phyloP scores from a whole-genome alignment of 2,113 vertebrate species.

The Megaceryle maxima region DNA sequence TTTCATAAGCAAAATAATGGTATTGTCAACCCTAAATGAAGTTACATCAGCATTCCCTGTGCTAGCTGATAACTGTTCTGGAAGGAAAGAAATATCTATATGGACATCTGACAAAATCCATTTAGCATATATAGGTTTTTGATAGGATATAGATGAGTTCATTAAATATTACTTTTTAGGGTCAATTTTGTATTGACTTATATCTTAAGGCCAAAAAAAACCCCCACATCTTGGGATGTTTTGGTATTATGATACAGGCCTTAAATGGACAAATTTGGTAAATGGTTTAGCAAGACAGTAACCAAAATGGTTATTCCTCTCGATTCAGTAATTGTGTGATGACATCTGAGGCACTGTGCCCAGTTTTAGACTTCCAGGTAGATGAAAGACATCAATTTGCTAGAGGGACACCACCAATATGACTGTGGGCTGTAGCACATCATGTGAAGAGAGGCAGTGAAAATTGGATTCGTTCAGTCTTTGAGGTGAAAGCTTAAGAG shows the following conservation, averaged over 20 bases:
- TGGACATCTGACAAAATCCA: neutral
- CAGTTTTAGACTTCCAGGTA: neutral
- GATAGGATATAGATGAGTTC: neutral
- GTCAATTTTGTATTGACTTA: neutral
- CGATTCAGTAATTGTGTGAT: neutral
- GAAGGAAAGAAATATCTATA: neutral
- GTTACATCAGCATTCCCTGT: neutral
- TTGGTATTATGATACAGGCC: neutral
- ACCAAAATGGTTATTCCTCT: neutral
- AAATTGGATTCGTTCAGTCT: neutral
- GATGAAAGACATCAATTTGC: rapidly evolving
- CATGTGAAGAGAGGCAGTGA: neutral
- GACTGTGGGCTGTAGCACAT: neutral
- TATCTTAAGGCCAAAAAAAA: neutral
- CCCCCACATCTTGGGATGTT: neutral
- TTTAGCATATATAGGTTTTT: neutral
- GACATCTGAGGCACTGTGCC: neutral
- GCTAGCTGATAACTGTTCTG: neutral
- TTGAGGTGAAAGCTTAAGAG: neutral
- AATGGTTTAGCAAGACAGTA: neutral
- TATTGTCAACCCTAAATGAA: neutral
- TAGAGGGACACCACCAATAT: neutral
- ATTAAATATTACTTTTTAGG: neutral
- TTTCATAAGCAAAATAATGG: neutral
- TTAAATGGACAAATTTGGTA: neutral